A percentile compares a stretch with the other conserved stretches of the same genome.
Evolutionary conservation across 2,888 invertebrate genomes (phyloP).

Genomic region (Rhagophthalmus giganteus): DNA sequence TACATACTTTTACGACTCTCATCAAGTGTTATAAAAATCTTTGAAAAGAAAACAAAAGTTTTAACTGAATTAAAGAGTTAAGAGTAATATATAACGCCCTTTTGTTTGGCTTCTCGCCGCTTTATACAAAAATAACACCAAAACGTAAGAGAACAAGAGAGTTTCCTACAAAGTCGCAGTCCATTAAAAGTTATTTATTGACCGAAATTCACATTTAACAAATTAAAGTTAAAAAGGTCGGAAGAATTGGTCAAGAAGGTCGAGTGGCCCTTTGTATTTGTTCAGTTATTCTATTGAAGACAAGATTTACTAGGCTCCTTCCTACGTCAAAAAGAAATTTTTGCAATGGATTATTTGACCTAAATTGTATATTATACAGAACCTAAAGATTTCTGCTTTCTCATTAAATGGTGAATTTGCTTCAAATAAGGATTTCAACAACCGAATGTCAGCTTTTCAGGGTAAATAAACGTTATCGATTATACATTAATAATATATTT

Average conservation of each 20-base stretch:
- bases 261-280: slow-evolving; percentile 33
- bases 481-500: no score
- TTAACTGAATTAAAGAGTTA: slow-evolving; percentile 26
- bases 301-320: slow-evolving; percentile 25
- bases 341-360: slow-evolving; percentile 19
- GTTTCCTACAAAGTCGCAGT: slow-evolving; percentile 30
- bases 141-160: slow-evolving; percentile 26
- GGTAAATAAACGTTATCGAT: no score
- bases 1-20: not conserved
- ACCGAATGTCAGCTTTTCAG: no score
- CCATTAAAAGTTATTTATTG: slow-evolving; percentile 37
- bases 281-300: slow-evolving; percentile 26
- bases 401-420: not conserved
- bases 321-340: slow-evolving; percentile 16
- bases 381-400: not conserved
- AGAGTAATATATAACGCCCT: slow-evolving; percentile 28
- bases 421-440: no score
- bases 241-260: slow-evolving; percentile 35
- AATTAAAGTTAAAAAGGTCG: slow-evolving; percentile 36
- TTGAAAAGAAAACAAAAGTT: slow-evolving; percentile 21
- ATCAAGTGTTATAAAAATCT: no score
- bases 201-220: slow-evolving; percentile 35
- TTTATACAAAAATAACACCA: slow-evolving; percentile 28
- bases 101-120: slow-evolving; percentile 23
- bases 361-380: slow-evolving; percentile 8